phyloP scores from a whole-genome alignment of 2,113 vertebrate genomes.

The Pluvialis apricaria region DNA sequence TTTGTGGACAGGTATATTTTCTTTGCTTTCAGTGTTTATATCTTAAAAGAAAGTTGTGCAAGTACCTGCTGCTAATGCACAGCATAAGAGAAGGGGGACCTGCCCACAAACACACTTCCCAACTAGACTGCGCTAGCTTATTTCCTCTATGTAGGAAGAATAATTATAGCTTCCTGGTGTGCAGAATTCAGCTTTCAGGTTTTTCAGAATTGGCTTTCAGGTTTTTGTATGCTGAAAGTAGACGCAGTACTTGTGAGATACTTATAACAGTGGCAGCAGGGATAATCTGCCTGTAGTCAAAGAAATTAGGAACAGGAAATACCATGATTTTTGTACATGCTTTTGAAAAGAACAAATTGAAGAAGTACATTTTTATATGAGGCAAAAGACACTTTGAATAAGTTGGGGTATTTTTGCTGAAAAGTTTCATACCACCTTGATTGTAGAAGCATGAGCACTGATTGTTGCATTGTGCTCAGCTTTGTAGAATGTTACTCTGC shows the following conservation, averaged over 20 bases:
- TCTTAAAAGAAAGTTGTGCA: neutral
- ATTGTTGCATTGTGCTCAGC: neutral
- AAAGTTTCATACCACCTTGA: neutral
- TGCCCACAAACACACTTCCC: neutral
- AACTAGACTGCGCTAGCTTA: neutral
- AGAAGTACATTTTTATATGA: neutral
- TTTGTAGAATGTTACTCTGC: neutral
- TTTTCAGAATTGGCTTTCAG: neutral
- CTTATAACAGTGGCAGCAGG: neutral
- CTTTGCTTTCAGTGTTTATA: neutral
- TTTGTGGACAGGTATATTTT: neutral
- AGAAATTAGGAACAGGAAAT: neutral
- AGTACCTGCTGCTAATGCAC: neutral
- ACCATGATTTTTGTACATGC: rapidly evolving
- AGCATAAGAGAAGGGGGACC: neutral
- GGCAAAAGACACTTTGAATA: neutral
- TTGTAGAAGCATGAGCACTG: neutral
- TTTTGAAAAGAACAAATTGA: neutral
- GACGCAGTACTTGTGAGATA: neutral
- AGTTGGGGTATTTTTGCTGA: neutral
- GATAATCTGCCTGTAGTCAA: neutral
- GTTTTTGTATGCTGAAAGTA: neutral
- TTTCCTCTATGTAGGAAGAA: neutral
- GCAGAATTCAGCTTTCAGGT: neutral
- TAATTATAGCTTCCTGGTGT: neutral